These are phyloP conservation scores for Peromyscus polionotus DNA, from an alignment of 2,113 vertebrate species.

Conservation along the genomic window DNA sequence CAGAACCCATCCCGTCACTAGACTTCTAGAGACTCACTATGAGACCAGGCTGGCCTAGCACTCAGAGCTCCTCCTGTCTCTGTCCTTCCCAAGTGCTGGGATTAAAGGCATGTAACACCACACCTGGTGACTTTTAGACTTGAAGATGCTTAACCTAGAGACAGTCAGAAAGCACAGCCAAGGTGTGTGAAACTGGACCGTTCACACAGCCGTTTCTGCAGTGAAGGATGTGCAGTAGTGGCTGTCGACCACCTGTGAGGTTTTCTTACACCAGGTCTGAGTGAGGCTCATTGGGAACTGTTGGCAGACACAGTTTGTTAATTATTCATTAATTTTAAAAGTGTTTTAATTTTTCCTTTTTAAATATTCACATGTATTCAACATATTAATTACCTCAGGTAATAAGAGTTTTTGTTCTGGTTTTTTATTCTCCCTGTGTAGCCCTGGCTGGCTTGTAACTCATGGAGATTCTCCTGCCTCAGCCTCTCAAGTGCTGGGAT, in stretches of 20 bases:
- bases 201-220: fast-evolving
- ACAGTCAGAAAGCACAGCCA: neutral
- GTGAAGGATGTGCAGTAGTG: neutral
- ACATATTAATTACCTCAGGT: neutral
- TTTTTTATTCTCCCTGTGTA: neutral
- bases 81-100: too few relatives aligned
- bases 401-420: neutral
- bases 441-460: neutral
- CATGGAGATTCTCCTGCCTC: neutral
- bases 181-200: neutral
- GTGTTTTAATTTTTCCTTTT: neutral
- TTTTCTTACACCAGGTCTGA: neutral
- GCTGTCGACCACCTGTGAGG: neutral
- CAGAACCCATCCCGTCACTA: fast-evolving
- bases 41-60: neutral
- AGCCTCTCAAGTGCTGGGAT: neutral
- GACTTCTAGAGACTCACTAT: neutral
- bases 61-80: neutral
- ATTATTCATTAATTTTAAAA: neutral
- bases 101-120: neutral
- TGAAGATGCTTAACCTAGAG: neutral
- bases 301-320: neutral
- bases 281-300: neutral
- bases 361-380: neutral
- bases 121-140: neutral